These are phyloP conservation scores for Xestia sexstrigata DNA, from an alignment of 2,888 invertebrate genomes.

Conservation along the genomic window DNA sequence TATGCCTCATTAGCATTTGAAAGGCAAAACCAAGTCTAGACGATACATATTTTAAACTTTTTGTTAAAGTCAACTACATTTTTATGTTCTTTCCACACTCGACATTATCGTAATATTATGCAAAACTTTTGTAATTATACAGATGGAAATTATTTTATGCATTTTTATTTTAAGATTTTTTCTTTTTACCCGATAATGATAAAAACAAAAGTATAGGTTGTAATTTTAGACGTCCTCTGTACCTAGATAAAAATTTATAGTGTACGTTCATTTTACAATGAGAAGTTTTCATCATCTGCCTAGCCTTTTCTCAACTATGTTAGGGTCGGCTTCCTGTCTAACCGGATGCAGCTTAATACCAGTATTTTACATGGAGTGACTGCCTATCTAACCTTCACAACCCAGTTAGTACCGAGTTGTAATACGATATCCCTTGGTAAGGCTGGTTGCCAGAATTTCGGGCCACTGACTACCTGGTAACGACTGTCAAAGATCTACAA, in stretches of 20 bases:
- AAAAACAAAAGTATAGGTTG: background rate
- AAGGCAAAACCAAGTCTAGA: conserved; percentile 45
- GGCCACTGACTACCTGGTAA: too few relatives aligned
- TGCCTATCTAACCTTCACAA: too few relatives aligned
- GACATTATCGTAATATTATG: conserved; percentile 29
- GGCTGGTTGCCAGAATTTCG: too few relatives aligned
- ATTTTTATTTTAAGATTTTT: conserved; percentile 15
- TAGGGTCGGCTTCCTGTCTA: too few relatives aligned
- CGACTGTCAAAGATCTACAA: too few relatives aligned
- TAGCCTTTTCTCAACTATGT: too few relatives aligned
- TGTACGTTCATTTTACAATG: background rate
- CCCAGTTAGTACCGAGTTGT: too few relatives aligned
- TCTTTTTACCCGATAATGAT: background rate
- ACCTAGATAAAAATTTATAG: background rate
- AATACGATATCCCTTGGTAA: too few relatives aligned
- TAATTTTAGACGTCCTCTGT: background rate
- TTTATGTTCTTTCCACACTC: conserved; percentile 22
- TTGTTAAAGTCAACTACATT: conserved; percentile 22
- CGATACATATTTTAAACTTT: conserved; percentile 31
- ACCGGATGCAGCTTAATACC: too few relatives aligned
- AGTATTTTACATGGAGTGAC: too few relatives aligned
- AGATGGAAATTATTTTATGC: background rate
- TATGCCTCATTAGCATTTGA: conserved; percentile 43
- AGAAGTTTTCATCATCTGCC: background rate
- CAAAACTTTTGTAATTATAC: conserved; percentile 26